Conservation (phyloP, 2,113 vertebrate genomes). For the Neodon shergylaensis region DNA sequence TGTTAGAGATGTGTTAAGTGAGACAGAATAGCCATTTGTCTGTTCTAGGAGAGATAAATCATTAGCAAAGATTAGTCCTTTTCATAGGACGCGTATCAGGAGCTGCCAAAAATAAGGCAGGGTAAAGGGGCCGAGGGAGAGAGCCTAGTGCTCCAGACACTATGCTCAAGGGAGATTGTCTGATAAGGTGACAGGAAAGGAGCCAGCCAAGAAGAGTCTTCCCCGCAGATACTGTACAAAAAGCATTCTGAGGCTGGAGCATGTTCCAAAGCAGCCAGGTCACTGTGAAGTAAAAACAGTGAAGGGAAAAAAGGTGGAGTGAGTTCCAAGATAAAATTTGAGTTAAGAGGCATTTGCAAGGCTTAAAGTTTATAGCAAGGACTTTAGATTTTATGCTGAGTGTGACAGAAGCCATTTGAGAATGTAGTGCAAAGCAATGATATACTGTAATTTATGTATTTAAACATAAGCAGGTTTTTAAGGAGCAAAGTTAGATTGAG, state of each 20-base stretch:
- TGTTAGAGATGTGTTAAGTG: background rate
- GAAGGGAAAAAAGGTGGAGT: background rate
- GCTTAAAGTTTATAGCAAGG: background rate
- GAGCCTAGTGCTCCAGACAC: background rate
- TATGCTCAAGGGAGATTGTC: background rate
- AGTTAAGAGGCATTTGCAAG: background rate
- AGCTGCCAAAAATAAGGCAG: background rate
- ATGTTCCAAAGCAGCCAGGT: background rate
- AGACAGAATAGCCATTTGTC: background rate
- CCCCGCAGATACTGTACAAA: background rate
- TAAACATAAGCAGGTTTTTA: background rate
- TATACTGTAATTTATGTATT: background rate
- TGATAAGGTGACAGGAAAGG: background rate
- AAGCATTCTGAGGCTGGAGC: background rate
- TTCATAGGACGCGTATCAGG: background rate
- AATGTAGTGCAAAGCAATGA: background rate
- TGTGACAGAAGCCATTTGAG: background rate
- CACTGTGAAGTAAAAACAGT: background rate
- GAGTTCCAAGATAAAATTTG: background rate
- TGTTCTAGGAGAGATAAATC: background rate
- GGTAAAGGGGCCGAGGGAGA: background rate
- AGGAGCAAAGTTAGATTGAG: background rate
- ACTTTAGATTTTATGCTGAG: background rate
- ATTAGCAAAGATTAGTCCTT: background rate
- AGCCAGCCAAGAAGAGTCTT: background rate